Base-by-base conservation (phyloP, 2,888 invertebrate genomes). In the Dynastes tityus region DNA sequence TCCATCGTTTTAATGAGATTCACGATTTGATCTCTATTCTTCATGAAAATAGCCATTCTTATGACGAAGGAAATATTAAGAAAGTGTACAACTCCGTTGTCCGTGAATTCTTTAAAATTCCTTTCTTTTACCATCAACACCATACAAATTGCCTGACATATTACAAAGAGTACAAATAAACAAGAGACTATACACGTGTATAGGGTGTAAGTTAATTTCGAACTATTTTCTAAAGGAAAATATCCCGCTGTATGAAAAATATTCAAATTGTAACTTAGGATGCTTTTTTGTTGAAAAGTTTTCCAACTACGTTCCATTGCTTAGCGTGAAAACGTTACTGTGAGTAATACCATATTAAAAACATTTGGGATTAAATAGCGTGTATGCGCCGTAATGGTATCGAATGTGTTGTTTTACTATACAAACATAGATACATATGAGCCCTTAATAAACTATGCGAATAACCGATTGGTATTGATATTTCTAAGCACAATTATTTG, bases 221-320 rank as follows among this genome's bases (percentile, higher is more conserved):
- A 71, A n/a, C 11, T 3, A 71, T n/a, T 55, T 53, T 71, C 37
- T n/a, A 6, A 2, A 16, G 55, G 37, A 8, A 49, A 71, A 16
- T 32, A 71, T 6, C 71, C 71, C 1, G 32, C 9, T 32, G 5
- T 11, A 1, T 16, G 53, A 6, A 71, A 16, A 32, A 71, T 53
- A 22, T 13, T 55, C 29, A 71, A 55, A 55, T 71, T 71, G 13
- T 55, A 71, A 13, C 11, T 4, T n/a, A 55, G 55, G 1, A 71
- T 49, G 55, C 32, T 55, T 16, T 16, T 53, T 3, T 68, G 49
- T 27, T 68, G 49, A 6, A 68, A 11, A 49, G n/a, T 2, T 49
- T 11, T 13, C 22, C 3, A 27, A 32, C 6, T n/a, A n/a, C 32
- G 2, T 6, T 71, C 53, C 71, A 71, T 71, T 37, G 71, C n/a